phyloP scores from a whole-genome alignment of 2,797 vertebrate species.

The Phalanger gymnotis region DNA sequence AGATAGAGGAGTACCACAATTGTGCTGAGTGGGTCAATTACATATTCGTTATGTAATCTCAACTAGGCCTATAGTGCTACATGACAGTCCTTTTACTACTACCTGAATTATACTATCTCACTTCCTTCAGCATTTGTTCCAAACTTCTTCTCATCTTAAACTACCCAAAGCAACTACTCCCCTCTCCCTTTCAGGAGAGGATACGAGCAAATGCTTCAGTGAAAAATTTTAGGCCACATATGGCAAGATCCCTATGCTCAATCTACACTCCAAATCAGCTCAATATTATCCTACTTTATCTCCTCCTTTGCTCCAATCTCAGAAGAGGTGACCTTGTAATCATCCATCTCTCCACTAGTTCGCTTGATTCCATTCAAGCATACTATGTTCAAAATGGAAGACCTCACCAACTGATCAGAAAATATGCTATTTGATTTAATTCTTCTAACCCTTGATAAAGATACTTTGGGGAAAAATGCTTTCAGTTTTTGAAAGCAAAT shows the following conservation, averaged over 20 bases:
- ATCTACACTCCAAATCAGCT: no score
- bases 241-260: no score
- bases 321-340: no score
- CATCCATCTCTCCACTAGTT: no score
- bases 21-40: background rate
- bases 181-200: background rate
- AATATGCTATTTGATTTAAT: background rate
- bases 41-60: background rate
- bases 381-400: no score
- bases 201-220: background rate
- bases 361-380: background rate
- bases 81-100: no score
- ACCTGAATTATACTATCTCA: no score
- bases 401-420: background rate
- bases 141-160: background rate
- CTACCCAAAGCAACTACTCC: background rate
- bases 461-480: background rate
- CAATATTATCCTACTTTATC: no score
- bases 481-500: background rate
- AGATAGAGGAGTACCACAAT: background rate
- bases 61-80: background rate
- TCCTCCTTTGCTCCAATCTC: no score
- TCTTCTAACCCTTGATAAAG: background rate
- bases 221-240: background rate
- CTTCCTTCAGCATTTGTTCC: background rate